Percentiles rank a stretch among this genome's conserved stretches.
phyloP scores from a whole-genome alignment of 2,797 vertebrate species.

The Rhynchonycteris naso region DNA sequence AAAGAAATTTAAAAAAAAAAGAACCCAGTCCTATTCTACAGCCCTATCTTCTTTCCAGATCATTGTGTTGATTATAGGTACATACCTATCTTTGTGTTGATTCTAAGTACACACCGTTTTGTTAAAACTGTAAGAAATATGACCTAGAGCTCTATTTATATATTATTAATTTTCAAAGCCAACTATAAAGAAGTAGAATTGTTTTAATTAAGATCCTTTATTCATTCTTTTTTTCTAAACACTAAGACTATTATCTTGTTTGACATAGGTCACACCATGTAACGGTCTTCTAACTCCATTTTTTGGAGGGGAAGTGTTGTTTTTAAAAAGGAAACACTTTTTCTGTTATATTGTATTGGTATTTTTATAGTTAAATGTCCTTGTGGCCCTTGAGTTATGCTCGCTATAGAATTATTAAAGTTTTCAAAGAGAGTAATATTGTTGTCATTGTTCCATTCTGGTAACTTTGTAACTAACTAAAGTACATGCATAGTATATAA shows the following conservation, averaged over 20 bases:
- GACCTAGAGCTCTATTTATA: background rate
- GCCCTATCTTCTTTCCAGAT: background rate
- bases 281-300: background rate
- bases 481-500: background rate
- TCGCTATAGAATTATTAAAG: background rate
- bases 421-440: background rate
- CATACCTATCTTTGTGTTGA: background rate
- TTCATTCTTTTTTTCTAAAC: background rate
- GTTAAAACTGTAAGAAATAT: background rate
- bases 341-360: background rate
- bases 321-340: background rate
- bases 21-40: background rate
- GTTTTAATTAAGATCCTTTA: constrained; percentile 20
- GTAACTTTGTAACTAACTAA: background rate
- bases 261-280: background rate
- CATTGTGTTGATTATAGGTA: background rate
- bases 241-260: constrained; percentile 18
- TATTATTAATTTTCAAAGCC: background rate
- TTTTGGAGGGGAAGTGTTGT: background rate
- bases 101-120: background rate
- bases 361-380: constrained; percentile 45
- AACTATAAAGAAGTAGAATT: constrained; percentile 48
- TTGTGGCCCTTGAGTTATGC: background rate
- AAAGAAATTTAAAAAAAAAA: too few species aligned
- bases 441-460: background rate